Evolutionary conservation across 2,113 vertebrate species (phyloP).

Genomic region (Nycticryphes semicollaris): DNA sequence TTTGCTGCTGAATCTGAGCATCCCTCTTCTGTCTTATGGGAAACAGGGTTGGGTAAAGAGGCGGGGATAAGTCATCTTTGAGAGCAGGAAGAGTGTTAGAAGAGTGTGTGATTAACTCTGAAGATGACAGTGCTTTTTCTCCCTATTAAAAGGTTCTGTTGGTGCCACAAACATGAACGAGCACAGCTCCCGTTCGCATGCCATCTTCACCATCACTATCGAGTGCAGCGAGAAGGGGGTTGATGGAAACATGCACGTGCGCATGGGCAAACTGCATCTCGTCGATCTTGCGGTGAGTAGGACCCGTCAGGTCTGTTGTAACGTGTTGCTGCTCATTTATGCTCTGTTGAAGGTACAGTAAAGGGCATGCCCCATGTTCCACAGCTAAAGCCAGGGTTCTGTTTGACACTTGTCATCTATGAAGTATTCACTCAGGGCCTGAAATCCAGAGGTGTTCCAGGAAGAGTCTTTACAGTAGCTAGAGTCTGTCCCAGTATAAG

Average conservation of each 20-base stretch:
- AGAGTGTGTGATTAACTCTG: not conserved
- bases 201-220: conserved; percentile 98
- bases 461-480: not conserved
- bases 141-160: conserved; percentile 83
- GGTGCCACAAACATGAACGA: conserved; percentile 99
- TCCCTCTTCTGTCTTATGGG: not conserved
- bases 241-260: conserved; percentile 94
- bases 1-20: not conserved
- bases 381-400: not conserved
- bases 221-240: conserved; percentile 97
- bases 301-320: rapidly evolving
- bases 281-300: conserved; percentile 93
- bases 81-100: not conserved
- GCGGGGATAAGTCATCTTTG: not conserved
- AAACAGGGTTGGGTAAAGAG: not conserved
- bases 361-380: not conserved
- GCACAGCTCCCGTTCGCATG: conserved; percentile 96
- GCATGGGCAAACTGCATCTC: conserved; percentile 97
- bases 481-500: not conserved
- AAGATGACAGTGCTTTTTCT: not conserved
- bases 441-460: not conserved
- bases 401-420: not conserved
- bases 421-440: not conserved
- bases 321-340: rapidly evolving
- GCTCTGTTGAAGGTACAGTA: not conserved